These are phyloP conservation scores for Albula goreensis DNA, from an alignment of 2,113 vertebrate genomes.

Conservation along the genomic window DNA sequence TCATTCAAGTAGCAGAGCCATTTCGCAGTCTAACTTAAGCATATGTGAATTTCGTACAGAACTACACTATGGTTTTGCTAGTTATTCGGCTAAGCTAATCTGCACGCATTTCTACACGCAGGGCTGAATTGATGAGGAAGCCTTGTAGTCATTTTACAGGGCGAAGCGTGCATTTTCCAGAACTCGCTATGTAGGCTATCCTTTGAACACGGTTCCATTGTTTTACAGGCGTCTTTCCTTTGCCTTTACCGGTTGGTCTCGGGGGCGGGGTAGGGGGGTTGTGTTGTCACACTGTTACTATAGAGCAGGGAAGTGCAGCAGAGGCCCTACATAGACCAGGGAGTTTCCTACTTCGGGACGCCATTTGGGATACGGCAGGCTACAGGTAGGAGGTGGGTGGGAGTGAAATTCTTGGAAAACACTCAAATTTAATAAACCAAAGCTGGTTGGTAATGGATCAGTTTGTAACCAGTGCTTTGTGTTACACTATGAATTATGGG, in stretches of 20 bases:
- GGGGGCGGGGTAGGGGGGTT: neutral
- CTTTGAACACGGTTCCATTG: slow-evolving; percentile 7
- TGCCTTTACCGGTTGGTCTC: slow-evolving; percentile 7
- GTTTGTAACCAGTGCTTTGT: neutral
- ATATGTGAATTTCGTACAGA: neutral
- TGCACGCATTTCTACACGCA: neutral
- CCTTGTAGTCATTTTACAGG: neutral
- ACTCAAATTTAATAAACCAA: neutral
- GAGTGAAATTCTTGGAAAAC: neutral
- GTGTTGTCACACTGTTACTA: slow-evolving; percentile 12
- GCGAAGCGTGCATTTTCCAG: neutral
- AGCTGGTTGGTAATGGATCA: neutral
- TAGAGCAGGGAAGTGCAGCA: slow-evolving; percentile 19
- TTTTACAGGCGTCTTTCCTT: neutral
- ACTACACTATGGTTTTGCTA: neutral
- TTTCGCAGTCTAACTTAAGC: neutral
- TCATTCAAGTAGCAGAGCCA: neutral
- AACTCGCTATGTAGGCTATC: neutral
- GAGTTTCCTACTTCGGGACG: slow-evolving; percentile 59
- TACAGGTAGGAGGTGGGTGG: slow-evolving; percentile 47
- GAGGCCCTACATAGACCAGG: slow-evolving; percentile 60
- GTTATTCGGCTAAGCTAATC: neutral
- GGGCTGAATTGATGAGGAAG: neutral
- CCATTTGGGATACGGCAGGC: slow-evolving; percentile 36
- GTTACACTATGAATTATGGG: neutral